Evolutionary conservation across 2,888 invertebrate genomes (phyloP).

Genomic region (Ellobium chinense): DNA sequence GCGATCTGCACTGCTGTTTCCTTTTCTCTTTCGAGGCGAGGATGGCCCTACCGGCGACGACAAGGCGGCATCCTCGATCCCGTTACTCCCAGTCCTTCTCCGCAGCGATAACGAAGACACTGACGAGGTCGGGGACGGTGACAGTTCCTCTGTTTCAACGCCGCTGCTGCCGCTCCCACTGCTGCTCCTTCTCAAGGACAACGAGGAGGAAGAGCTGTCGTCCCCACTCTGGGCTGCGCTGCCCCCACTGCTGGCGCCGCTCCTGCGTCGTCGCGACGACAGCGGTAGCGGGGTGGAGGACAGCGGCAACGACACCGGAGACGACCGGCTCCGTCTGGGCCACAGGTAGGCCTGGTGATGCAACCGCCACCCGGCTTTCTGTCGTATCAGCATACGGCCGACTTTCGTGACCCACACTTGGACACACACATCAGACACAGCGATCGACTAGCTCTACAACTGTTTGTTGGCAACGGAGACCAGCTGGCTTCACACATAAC

Average conservation of each 20-base stretch:
- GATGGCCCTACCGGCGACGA: not conserved
- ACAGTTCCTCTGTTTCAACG: not conserved
- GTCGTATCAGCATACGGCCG: slow-evolving; percentile 32
- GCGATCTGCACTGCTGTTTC: not conserved
- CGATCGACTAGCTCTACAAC: too few relatives aligned
- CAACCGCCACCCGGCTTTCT: slow-evolving; percentile 41
- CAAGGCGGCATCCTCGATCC: not conserved
- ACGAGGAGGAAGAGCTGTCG: not conserved
- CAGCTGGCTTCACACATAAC: too few relatives aligned
- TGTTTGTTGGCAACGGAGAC: too few relatives aligned
- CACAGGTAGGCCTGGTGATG: slow-evolving; percentile 45
- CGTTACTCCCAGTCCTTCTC: not conserved
- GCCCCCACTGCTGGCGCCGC: slow-evolving; percentile 5
- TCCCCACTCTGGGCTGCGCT: not conserved
- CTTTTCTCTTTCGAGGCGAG: slow-evolving; percentile 4
- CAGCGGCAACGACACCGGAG: not conserved
- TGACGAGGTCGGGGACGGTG: not conserved
- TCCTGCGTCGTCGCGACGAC: slow-evolving; percentile 12
- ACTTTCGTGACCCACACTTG: not conserved
- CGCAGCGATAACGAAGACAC: not conserved
- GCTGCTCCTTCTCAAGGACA: not conserved
- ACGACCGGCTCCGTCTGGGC: slow-evolving; percentile 17
- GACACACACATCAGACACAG: not conserved
- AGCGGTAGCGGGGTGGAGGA: slow-evolving; percentile 1
- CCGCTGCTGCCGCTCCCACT: slow-evolving; percentile 10